Conservation (phyloP, 1,140 invertebrate genomes). For the Caerostris extrusa region DNA sequence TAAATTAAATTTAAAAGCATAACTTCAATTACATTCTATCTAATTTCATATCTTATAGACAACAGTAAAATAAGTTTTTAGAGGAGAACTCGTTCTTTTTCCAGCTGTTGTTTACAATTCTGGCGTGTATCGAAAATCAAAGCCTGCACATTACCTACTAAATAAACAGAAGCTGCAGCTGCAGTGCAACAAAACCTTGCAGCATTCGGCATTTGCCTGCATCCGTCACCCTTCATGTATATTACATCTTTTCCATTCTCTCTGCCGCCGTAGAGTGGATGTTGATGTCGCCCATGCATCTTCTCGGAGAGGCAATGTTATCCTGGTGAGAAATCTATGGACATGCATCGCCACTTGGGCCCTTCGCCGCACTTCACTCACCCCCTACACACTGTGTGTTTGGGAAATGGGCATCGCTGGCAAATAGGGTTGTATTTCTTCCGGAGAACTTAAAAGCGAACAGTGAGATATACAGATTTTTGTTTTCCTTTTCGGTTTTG, state of each 20-base stretch:
- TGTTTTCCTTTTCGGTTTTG: too few relatives aligned
- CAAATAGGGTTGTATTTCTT: neutral
- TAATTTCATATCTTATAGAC: too few relatives aligned
- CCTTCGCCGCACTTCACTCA: neutral
- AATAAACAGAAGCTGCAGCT: too few relatives aligned
- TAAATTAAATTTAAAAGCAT: too few relatives aligned
- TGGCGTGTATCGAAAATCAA: too few relatives aligned
- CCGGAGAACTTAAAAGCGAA: too few relatives aligned
- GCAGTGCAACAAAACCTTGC: neutral
- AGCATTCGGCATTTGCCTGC: neutral
- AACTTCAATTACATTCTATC: too few relatives aligned
- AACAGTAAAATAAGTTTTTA: too few relatives aligned
- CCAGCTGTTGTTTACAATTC: too few relatives aligned
- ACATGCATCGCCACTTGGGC: conserved; percentile 63
- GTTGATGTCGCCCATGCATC: conserved; percentile 58
- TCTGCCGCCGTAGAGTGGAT: neutral
- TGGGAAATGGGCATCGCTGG: neutral
- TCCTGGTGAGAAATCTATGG: conserved; percentile 40
- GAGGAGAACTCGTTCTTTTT: too few relatives aligned
- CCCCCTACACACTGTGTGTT: neutral
- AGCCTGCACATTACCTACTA: too few relatives aligned
- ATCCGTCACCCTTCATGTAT: conserved; percentile 2
- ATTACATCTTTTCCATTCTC: conserved; percentile 12
- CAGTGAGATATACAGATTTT: too few relatives aligned
- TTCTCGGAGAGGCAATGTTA: conserved; percentile 37